Percentiles rank a stretch among this genome's conserved stretches.
These are phyloP conservation scores for Spodoptera littoralis DNA, from an alignment of 2,888 invertebrate genomes.

Conservation along the genomic window DNA sequence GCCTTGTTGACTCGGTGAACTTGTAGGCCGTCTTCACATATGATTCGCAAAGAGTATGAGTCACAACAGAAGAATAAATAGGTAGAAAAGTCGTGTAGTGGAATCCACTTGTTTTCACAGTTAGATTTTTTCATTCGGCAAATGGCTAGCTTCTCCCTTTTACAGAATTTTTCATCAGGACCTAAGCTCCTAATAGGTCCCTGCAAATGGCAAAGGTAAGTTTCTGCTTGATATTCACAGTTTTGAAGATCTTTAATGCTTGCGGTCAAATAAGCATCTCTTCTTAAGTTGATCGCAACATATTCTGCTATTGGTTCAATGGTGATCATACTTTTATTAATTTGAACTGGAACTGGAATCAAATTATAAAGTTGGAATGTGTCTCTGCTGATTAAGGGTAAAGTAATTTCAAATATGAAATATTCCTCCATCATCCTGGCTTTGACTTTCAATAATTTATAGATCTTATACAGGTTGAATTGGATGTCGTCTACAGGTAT, in stretches of 20 bases:
- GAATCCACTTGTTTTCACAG: neutral
- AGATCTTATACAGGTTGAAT: neutral
- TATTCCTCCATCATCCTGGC: neutral
- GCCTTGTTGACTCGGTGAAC: neutral
- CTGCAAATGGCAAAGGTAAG: neutral
- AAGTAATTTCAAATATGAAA: neutral
- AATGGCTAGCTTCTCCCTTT: neutral
- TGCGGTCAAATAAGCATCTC: neutral
- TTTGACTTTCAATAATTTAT: neutral
- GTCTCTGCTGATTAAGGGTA: slow-evolving; percentile 1
- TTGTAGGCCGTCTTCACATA: neutral
- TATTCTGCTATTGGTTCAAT: neutral
- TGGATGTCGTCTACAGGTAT: neutral
- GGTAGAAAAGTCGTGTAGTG: neutral
- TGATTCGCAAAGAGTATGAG: neutral
- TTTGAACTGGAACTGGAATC: neutral
- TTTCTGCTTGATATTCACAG: neutral
- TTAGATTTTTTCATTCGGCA: neutral
- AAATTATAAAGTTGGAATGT: neutral
- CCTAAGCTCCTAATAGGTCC: neutral
- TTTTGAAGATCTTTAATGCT: neutral
- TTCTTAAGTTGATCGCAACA: neutral
- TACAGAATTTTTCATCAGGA: neutral
- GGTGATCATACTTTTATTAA: neutral
- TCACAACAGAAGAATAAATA: neutral